Evolutionary conservation across 2,888 invertebrate genomes (phyloP), one percentile per base, ranked within the genome.

Genomic region (Oxytorus armatus): DNA sequence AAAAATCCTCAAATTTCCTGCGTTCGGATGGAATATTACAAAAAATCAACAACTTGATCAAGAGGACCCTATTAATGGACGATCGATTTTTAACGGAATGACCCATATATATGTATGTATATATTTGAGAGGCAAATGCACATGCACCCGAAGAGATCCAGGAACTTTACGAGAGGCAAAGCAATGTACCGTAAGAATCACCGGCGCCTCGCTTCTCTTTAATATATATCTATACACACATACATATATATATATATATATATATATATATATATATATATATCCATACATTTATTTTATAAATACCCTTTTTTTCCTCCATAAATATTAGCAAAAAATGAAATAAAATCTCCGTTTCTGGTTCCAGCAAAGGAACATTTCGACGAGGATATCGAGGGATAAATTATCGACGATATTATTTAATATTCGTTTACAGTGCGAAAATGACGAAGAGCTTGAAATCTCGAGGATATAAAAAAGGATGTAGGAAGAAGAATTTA

Each of bases 101-200:
- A n/a, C 29, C 42, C 36, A 25, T 68, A 57, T 11, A 57, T 51
- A 36, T 51, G 21, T 49, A 25, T 69, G 14, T 44, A 57, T 55
- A 47, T 44, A 18, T n/a, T 25, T 47, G 36, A 42, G 36, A 47
- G 39, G 42, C 1, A 69, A 69, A 69, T 44, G 55, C 69, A 69
- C 47, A 57, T 44, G 69, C 57, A 47, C 42, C 55, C 57, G 29
- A 66, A 51, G 51, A 66, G 66, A 66, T 66, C 57, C 33, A 68
- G 73, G 16, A 78, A 61, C 61, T 68, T 68, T 73, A 63, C 73
- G 68, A 74, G 78, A 69, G 78, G 69, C 53, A 78, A 61, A 74
- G 53, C 68, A 63, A 78, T 73, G 78, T 78, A 78, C 78, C 78
- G 78, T 73, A 78, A 78, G 73, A 76, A 69, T 78, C 73, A 78